Percentiles rank a stretch among this genome's conserved stretches.
phyloP scores from a whole-genome alignment of 2,888 invertebrate species.

The Bugulina stolonifera region DNA sequence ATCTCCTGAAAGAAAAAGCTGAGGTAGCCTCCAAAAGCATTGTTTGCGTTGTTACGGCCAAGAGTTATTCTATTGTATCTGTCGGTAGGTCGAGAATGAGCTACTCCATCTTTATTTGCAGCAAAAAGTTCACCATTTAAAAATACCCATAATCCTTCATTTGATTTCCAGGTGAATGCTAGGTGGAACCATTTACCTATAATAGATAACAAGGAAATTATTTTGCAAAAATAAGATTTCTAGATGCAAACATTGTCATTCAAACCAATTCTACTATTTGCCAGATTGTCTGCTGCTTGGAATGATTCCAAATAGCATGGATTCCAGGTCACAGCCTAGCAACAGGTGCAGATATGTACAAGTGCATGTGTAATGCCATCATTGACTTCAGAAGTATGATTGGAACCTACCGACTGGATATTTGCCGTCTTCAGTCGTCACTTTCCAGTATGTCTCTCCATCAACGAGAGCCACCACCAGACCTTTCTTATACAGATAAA shows the following conservation, averaged over 20 bases:
- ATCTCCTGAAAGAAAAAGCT: conserved; percentile 18
- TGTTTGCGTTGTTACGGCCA: conserved; percentile 25
- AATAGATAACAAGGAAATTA: neutral
- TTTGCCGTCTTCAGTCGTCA: neutral
- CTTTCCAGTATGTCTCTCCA: conserved; percentile 3
- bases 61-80: conserved; percentile 18
- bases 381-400: no score
- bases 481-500: neutral
- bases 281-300: no score
- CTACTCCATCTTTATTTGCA: neutral
- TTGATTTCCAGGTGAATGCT: conserved; percentile 17
- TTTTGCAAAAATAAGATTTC: no score
- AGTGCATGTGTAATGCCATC: no score
- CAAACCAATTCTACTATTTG: no score
- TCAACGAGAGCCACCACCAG: neutral
- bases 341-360: no score
- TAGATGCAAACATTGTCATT: no score
- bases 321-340: no score
- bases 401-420: conserved; percentile 4
- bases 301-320: no score
- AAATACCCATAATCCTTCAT: conserved; percentile 25
- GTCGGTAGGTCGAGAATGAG: neutral
- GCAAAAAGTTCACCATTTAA: conserved; percentile 4
- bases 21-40: conserved; percentile 9
- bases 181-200: conserved; percentile 16